Percentiles rank a stretch among this genome's conserved stretches.
Evolutionary conservation across 2,888 invertebrate species (phyloP).

Genomic region (Torymus aiolomorphi): DNA sequence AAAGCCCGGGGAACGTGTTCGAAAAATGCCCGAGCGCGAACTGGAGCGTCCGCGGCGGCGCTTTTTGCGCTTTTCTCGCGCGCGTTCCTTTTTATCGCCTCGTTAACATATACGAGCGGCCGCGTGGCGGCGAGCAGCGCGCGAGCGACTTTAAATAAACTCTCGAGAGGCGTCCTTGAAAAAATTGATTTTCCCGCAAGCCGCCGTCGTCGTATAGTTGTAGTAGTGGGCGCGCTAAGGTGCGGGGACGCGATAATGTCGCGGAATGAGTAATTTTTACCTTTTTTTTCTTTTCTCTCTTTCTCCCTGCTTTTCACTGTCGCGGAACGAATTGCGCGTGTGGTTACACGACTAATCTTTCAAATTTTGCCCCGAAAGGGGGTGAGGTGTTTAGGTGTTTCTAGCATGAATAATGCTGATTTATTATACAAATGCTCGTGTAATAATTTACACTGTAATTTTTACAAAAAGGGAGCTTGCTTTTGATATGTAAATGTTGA

Average conservation of each 20-base stretch:
- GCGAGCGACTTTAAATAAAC: constrained; percentile 15
- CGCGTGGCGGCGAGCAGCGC: not conserved
- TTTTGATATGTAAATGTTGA: too few relatives aligned
- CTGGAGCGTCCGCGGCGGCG: not conserved
- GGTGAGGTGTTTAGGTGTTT: too few relatives aligned
- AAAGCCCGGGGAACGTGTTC: not conserved
- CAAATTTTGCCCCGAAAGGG: not conserved
- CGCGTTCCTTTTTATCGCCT: not conserved
- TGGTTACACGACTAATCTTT: not conserved
- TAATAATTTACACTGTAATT: too few relatives aligned
- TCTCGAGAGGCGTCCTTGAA: constrained; percentile 41
- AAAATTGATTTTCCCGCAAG: constrained; percentile 45
- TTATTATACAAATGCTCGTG: too few relatives aligned
- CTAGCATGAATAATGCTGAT: too few relatives aligned
- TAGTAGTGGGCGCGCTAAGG: too few relatives aligned
- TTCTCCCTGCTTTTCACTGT: not conserved
- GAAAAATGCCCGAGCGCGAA: too few relatives aligned
- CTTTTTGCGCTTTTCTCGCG: not conserved
- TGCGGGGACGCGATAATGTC: too few relatives aligned
- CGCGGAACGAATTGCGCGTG: not conserved
- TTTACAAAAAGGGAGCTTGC: too few relatives aligned
- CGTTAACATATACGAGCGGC: constrained; percentile 4
- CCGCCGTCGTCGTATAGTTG: not conserved
- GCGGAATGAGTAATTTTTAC: constrained; percentile 9
- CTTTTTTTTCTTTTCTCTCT: constrained; percentile 3